Percentiles rank a stretch among this genome's conserved stretches.
These are phyloP conservation scores for Tetramorium bicarinatum DNA, from an alignment of 2,888 invertebrate species.

Conservation along the genomic window DNA sequence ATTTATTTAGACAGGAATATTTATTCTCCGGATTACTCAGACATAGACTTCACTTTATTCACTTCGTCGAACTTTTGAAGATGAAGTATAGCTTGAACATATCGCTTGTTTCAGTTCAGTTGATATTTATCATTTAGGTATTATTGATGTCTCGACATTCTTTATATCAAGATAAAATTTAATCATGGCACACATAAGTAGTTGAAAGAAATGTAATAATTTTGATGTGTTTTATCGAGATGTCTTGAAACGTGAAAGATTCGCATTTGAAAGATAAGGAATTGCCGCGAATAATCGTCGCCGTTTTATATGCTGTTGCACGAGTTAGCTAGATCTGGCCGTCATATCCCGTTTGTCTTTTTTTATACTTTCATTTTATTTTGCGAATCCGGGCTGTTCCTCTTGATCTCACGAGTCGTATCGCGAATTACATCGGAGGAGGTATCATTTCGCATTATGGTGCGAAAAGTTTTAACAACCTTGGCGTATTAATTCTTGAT, in stretches of 20 bases:
- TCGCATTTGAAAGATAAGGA: not conserved
- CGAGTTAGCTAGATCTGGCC: slow-evolving; percentile 18
- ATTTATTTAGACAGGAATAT: not conserved
- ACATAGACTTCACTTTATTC: not conserved
- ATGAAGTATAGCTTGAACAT: not conserved
- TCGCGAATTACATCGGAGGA: slow-evolving; percentile 14
- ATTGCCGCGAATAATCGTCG: not conserved
- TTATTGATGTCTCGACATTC: slow-evolving; percentile 11
- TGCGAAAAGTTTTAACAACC: slow-evolving; percentile 6
- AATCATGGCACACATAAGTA: not conserved
- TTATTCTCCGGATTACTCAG: too few relatives aligned
- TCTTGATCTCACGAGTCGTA: not conserved
- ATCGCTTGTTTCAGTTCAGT: not conserved
- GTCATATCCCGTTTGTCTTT: not conserved
- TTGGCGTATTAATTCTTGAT: slow-evolving; percentile 20
- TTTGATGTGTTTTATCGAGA: not conserved
- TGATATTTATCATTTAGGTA: slow-evolving; percentile 5
- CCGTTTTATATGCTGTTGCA: not conserved
- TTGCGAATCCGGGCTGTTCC: not conserved
- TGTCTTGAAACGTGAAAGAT: not conserved
- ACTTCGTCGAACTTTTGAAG: not conserved
- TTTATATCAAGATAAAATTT: not conserved
- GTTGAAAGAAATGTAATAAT: slow-evolving; percentile 11
- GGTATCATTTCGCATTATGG: not conserved
- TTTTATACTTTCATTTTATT: slow-evolving; percentile 30